A percentile compares a stretch with the other conserved stretches of the same genome.
These are phyloP conservation scores for Eumeta japonica DNA, from an alignment of 1,140 invertebrate genomes.

Conservation along the genomic window DNA sequence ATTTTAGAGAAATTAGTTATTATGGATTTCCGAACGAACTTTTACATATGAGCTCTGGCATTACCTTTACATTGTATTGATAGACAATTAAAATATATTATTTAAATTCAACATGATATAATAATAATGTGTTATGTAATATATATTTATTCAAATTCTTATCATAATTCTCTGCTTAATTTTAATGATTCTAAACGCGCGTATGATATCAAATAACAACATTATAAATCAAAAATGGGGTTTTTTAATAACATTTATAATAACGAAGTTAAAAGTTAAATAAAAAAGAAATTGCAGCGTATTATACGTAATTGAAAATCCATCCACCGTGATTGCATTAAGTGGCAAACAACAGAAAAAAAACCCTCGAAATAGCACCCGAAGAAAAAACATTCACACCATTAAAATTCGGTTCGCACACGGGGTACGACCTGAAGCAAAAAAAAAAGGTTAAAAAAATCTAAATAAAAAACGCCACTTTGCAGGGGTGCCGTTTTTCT, in stretches of 20 bases:
- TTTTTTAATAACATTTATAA: too few species aligned
- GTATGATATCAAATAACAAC: neutral
- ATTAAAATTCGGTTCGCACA: conserved; percentile 29
- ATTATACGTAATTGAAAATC: conserved; percentile 39
- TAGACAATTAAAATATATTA: too few species aligned
- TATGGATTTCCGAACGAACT: conserved; percentile 2
- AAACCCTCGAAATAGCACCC: conserved; percentile 10
- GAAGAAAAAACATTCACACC: conserved; percentile 25
- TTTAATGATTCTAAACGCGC: conserved; percentile 1
- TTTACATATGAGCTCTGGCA: conserved; percentile 2
- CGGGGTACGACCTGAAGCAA: conserved; percentile 15
- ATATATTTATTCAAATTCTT: too few species aligned
- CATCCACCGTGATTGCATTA: conserved; percentile 39
- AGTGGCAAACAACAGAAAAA: conserved; percentile 33
- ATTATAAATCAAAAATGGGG: conserved; percentile 1
- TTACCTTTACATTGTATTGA: too few species aligned
- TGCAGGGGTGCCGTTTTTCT: too few species aligned
- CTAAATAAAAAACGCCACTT: conserved; percentile 11
- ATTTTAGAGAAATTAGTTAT: conserved; percentile 16
- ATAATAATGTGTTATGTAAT: too few species aligned
- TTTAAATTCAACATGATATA: too few species aligned
- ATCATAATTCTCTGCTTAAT: too few species aligned
- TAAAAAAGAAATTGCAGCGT: conserved; percentile 16
- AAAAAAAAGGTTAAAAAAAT: conserved; percentile 8
- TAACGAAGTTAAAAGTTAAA: conserved; percentile 14